These are phyloP conservation scores for Trissolcus brochymenae DNA, from an alignment of 2,888 invertebrate genomes.

Conservation along the genomic window DNA sequence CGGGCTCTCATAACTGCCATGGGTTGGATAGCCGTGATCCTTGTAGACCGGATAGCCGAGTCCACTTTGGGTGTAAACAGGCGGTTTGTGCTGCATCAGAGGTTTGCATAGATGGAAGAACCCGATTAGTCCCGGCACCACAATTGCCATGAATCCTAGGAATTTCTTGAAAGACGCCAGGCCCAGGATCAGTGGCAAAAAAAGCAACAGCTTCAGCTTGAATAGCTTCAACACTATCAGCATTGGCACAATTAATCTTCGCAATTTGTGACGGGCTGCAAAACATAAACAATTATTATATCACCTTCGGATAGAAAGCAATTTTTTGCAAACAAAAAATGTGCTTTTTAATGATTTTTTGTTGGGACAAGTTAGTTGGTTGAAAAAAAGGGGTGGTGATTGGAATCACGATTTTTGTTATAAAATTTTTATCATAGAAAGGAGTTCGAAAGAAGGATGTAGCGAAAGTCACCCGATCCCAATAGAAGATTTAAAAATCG, in stretches of 20 bases:
- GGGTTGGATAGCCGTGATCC: slow-evolving; percentile 67
- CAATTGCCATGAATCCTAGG: slow-evolving; percentile 86
- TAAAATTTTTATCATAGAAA: slow-evolving; percentile 35
- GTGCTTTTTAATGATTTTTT: too few relatives aligned
- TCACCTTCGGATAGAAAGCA: not conserved
- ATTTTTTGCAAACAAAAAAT: not conserved
- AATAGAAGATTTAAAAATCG: slow-evolving; percentile 53
- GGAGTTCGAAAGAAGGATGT: slow-evolving; percentile 48
- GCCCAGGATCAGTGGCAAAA: slow-evolving; percentile 89
- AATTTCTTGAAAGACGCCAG: slow-evolving; percentile 91
- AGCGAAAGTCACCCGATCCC: slow-evolving; percentile 58
- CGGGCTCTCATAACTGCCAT: slow-evolving; percentile 66
- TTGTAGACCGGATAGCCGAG: slow-evolving; percentile 80
- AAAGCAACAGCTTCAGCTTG: slow-evolving; percentile 88
- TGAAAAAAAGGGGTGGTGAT: not conserved
- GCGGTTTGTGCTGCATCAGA: slow-evolving; percentile 78
- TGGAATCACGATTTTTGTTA: not conserved
- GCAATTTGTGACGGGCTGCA: slow-evolving; percentile 86
- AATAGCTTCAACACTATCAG: slow-evolving; percentile 88
- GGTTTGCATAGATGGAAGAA: slow-evolving; percentile 91
- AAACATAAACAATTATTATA: not conserved
- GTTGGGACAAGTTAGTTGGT: too few relatives aligned
- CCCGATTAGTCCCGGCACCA: slow-evolving; percentile 88
- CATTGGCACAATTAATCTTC: slow-evolving; percentile 89
- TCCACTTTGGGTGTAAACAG: slow-evolving; percentile 86